Base-by-base conservation (phyloP, 2,797 vertebrate genomes). In the Macrochelys suwanniensis region DNA sequence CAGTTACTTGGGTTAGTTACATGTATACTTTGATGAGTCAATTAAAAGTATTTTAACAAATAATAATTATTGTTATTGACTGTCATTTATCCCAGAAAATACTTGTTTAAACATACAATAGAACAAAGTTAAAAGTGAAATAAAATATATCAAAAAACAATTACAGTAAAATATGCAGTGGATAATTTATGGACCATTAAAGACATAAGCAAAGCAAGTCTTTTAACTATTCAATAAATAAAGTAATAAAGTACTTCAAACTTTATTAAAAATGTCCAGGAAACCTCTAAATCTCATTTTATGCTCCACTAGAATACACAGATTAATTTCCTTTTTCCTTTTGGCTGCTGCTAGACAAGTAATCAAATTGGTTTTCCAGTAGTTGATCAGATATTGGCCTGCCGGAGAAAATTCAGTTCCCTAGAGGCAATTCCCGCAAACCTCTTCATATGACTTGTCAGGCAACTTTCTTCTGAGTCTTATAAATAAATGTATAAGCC, bases 201-300 rank as follows among this genome's bases (percentile, higher is more conserved):
- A 92, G 95, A 80, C 80, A 93, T 53, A 87, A 82, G 78, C 49
- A 95, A 89, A 54, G 21, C 53, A 54, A 54, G 17, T 82, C 47
- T 87, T 74, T 74, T 82, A 92, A 85, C 78, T 79, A 84, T 25
- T 23, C 65, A 90, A 90, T 88, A 97, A 96, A 95, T 89, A 83
- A 88, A 89, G n/a, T 84, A 80, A 87, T 85, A 19, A 90, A 94
- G 80, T 53, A 89, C 85, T 93, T 88, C 53, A 92, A 61, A 95
- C 89, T 94, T 89, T 89, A 94, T 91, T 97, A 4, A 87, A 96
- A 96, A 96, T 31, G 89, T n/a, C n/a, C 54, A 89, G 78, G 74
- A 90, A 95, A 89, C 33, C 11, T 92, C 84, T 84, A 96, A 94
- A 95, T 94, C 88, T 96, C 61, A 80, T 95, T 96, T 94, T 85